Base-by-base conservation (phyloP, 2,113 vertebrate genomes). In the Corythornis madagascariensis region DNA sequence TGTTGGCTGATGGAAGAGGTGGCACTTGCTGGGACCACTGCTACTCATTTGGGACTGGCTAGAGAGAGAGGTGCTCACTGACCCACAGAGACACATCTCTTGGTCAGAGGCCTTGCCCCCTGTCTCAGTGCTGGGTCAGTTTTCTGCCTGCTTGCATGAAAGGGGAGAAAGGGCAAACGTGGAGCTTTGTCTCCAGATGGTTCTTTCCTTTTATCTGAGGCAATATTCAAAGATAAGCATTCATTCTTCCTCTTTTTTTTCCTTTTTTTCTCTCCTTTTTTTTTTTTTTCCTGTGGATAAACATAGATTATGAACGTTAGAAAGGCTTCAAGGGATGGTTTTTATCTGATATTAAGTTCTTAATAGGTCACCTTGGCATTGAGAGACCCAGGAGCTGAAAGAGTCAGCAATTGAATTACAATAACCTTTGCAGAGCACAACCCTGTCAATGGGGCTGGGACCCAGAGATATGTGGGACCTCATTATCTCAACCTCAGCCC, bases 171-270 rank as follows among this genome's bases (percentile, higher is more conserved):
- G 97, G 96, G 96, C 71, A 97, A 93, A 91, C 81, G 86, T 81
- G 82, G 76, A 88, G 40, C 76, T 75, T 88, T 96, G 95, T 97
- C 96, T 95, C 94, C 73, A 83, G 96, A 96, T 88, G 97, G 94
- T 95, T 88, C 92, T 97, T 97, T 77, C 94, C 90, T 98, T 97
- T 97, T 96, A 96, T 96, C 87, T 93, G 71, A 94, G 64, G 83
- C 75, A 95, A 91, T 94, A 92, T 59, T 95, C 75, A 89, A 89
- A 91, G 94, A 97, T 93, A 96, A 97, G 86, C 76, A 82, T 79
- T 95, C 3, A 0, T 52, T 66, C 40, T 66, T 86, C 83, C 19
- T 40, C 40, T 20, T 33, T 22, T 28, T 48, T n/a, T 42, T 50
- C 25, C 19, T 17, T 31, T 9, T 31, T 35, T 43, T 57, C 59